These are phyloP conservation scores for Oreochromis niloticus DNA, from an alignment of 2,113 vertebrate genomes.

Conservation along the genomic window DNA sequence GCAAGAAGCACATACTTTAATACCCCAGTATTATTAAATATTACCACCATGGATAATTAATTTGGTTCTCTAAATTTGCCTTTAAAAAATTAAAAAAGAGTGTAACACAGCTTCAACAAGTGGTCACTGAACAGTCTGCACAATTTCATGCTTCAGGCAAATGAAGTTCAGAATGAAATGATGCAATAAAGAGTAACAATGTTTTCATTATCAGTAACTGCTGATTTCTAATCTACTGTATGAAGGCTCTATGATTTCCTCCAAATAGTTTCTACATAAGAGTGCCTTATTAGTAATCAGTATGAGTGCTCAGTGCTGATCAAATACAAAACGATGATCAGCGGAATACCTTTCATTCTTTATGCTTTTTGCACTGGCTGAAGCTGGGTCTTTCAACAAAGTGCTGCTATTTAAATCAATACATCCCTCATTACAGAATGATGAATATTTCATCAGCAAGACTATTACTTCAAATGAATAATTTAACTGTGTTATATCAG, in stretches of 20 bases:
- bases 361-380: neutral
- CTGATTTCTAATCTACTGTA: constrained; percentile 40
- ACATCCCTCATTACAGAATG: constrained; percentile 67
- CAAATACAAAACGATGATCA: constrained; percentile 45
- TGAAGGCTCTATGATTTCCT: constrained; percentile 21
- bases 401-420: constrained; percentile 72
- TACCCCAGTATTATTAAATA: neutral
- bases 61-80: neutral
- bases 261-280: constrained; percentile 20
- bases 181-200: constrained; percentile 60
- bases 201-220: constrained; percentile 42
- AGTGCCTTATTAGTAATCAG: constrained; percentile 56
- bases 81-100: neutral
- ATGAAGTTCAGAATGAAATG: constrained; percentile 37
- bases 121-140: constrained; percentile 34
- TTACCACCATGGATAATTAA: neutral
- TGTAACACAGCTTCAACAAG: neutral
- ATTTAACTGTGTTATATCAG: constrained; percentile 70
- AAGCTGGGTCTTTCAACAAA: constrained; percentile 49
- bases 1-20: neutral
- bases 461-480: constrained; percentile 75
- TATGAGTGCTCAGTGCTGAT: constrained; percentile 34
- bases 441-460: constrained; percentile 71
- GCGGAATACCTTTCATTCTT: constrained; percentile 44
- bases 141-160: constrained; percentile 22